Evolutionary conservation across 92 coral and sea anemone genomes (phyloP), one percentile per base, ranked within the genome.

Genomic region (Zoanthus gigantus): DNA sequence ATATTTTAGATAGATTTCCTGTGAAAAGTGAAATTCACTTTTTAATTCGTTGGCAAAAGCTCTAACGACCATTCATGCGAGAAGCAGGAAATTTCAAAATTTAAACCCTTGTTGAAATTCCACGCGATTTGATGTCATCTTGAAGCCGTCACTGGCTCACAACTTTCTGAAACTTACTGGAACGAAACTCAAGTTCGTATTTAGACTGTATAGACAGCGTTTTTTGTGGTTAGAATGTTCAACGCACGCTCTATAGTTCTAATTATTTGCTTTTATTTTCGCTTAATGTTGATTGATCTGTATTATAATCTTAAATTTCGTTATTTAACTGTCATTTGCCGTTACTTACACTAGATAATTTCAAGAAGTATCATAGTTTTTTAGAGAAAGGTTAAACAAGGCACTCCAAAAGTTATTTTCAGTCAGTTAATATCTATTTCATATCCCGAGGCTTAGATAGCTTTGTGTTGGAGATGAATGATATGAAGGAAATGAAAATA

Each of bases 51-150:
- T 0, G 57, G 32, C 72, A 65, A 45, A 63, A 12, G 17, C 37
- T 28, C 17, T 45, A n/a, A 79, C 13, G 58, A 3, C 74, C 58
- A 32, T 46, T 79, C 57, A 14, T 9, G 44, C 58, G 7, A 57
- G 56, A 44, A 65, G 11, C 54, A 42, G 60, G 57, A 60, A 61
- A 80, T 63, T 81, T 66, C 18, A 63, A 81, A 81, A 23, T 53
- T 54, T 57, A n/a, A 80, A 81, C 37, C 4, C 29, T 48, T 60
- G 60, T 65, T 71, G 46, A 63, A 65, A 47, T 68, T 80, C 74
- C 75, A 67, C 8, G 66, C 30, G 75, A 81, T 73, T 30, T 81
- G 61, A 45, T 30, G 9, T 77, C 82, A 34, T 54, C 82, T 77
- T 65, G 75, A 28, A 23, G 18, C 44, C 14, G 13, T 65, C 75